Evolutionary conservation across 2,888 invertebrate species (phyloP).

Genomic region (Melieria crassipennis): DNA sequence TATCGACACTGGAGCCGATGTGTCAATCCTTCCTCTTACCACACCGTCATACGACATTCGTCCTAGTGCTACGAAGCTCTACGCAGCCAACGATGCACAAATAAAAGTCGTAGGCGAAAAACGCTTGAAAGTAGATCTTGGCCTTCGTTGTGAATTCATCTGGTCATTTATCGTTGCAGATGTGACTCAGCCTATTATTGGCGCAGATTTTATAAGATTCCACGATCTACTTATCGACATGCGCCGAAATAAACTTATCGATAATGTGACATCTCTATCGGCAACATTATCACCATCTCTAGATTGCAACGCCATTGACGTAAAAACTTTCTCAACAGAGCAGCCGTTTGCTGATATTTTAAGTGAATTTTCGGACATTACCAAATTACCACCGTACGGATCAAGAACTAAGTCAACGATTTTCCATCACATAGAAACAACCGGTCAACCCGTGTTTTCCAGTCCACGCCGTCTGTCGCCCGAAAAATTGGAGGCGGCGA

Average conservation of each 20-base stretch:
- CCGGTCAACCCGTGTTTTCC: constrained; percentile 25
- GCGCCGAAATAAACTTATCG: too few species aligned
- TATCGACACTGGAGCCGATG: constrained; percentile 22
- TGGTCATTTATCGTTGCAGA: constrained; percentile 13
- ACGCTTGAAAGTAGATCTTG: neutral
- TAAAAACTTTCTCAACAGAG: neutral
- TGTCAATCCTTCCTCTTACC: neutral
- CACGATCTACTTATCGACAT: too few species aligned
- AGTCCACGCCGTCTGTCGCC: constrained; percentile 49
- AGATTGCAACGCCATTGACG: neutral
- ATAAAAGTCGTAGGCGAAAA: constrained; percentile 12
- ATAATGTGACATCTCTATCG: too few species aligned
- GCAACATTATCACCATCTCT: too few species aligned
- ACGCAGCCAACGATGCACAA: constrained; percentile 1
- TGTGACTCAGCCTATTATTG: neutral
- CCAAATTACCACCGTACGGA: constrained; percentile 21
- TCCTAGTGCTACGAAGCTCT: constrained; percentile 18
- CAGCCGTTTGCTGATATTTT: neutral
- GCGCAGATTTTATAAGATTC: too few species aligned
- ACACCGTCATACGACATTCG: neutral
- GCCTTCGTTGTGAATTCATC: neutral
- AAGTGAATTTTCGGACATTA: constrained; percentile 17
- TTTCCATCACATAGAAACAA: constrained; percentile 22
- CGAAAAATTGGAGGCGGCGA: constrained; percentile 40
- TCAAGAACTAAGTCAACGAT: constrained; percentile 22